Evolutionary conservation across 2,888 invertebrate species (phyloP).

Genomic region (Myopa testacea): DNA sequence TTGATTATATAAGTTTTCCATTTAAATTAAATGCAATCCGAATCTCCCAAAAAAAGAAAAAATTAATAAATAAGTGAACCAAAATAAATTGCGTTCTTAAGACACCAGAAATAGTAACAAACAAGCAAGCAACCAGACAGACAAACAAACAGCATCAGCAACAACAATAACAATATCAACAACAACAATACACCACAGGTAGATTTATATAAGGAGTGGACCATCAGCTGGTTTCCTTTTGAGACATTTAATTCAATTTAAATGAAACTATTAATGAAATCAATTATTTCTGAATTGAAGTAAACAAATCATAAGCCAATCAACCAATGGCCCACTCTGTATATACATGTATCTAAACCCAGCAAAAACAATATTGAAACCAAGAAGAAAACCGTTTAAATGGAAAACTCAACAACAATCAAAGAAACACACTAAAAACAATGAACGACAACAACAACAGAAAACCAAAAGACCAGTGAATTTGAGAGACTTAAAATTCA

Average conservation of each 20-base stretch:
- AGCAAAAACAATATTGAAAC: constrained; percentile 26
- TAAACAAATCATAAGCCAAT: too few species aligned
- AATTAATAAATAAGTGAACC: not conserved
- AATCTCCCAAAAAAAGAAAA: constrained; percentile 28
- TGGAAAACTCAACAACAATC: not conserved
- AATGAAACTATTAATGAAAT: too few species aligned
- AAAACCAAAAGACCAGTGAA: not conserved
- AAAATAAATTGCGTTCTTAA: not conserved
- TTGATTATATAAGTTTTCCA: constrained; percentile 51
- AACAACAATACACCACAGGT: constrained; percentile 25
- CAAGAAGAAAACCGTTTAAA: not conserved
- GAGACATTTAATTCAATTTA: too few species aligned
- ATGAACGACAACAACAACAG: not conserved
- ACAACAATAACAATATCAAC: constrained; percentile 41
- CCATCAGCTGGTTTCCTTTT: not conserved
- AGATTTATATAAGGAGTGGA: not conserved
- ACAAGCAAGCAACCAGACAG: not conserved
- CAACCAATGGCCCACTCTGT: too few species aligned
- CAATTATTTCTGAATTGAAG: too few species aligned
- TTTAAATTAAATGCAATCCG: constrained; percentile 47
- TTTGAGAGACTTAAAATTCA: not conserved
- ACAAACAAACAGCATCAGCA: constrained; percentile 1
- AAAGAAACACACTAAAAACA: not conserved
- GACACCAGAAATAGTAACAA: constrained; percentile 7
- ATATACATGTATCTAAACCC: not conserved